Evolutionary conservation across 2,113 vertebrate species (phyloP).

Genomic region (Lutjanus erythropterus): DNA sequence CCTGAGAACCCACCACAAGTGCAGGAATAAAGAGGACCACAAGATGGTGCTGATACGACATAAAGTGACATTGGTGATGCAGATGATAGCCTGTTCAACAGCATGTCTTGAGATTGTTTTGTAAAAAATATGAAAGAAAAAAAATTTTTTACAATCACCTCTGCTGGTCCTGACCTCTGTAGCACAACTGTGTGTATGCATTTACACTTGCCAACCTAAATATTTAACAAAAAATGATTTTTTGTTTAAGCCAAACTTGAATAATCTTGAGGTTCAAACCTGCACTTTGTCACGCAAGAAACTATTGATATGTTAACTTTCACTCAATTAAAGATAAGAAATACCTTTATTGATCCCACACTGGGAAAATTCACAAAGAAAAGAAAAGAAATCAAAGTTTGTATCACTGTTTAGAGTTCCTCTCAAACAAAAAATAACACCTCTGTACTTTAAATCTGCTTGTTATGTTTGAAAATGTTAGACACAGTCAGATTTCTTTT

Average conservation of each 20-base stretch:
- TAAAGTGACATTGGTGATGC: background rate
- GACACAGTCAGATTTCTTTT: background rate
- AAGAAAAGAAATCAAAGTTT: background rate
- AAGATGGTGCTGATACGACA: slow-evolving; percentile 42
- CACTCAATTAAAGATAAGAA: no score
- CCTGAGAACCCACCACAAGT: background rate
- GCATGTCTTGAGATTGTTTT: background rate
- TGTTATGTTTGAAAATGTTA: background rate
- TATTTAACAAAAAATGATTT: background rate
- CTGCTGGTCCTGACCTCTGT: background rate
- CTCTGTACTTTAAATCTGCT: background rate
- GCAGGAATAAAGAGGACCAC: slow-evolving; percentile 9
- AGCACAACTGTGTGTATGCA: background rate
- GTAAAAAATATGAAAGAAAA: background rate
- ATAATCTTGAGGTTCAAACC: background rate
- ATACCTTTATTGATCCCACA: no score
- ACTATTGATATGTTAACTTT: no score
- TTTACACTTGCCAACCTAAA: background rate
- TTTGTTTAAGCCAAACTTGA: background rate
- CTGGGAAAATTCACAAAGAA: no score
- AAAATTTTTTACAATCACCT: background rate
- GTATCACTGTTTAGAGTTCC: background rate
- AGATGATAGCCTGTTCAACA: no score
- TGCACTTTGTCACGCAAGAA: background rate
- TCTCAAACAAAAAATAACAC: no score